Conservation (phyloP, 2,888 invertebrate species). For the Eretmocerus hayati region DNA sequence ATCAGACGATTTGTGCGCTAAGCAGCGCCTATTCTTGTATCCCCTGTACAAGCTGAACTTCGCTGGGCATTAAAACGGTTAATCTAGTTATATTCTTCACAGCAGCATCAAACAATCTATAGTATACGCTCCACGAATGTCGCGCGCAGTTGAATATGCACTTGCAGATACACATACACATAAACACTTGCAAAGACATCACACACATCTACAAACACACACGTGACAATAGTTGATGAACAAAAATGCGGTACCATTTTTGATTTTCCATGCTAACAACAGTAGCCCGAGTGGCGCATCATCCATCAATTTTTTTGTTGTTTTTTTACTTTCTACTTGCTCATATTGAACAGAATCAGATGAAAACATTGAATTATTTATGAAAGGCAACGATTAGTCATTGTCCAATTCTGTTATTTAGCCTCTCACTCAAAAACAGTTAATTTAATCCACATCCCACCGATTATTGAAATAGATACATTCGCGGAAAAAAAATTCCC, state of each 20-base stretch:
- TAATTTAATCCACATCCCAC: background rate
- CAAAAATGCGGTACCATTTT: background rate
- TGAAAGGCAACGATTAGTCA: too few species aligned
- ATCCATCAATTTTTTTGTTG: constrained; percentile 12
- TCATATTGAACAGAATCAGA: too few species aligned
- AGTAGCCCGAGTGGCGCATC: constrained; percentile 12
- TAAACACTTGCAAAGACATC: constrained; percentile 8
- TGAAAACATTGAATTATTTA: too few species aligned
- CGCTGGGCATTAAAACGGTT: constrained; percentile 47
- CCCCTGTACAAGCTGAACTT: constrained; percentile 40
- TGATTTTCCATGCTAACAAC: background rate
- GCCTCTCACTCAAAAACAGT: too few species aligned
- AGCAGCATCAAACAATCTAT: constrained; percentile 24
- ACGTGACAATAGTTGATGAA: background rate
- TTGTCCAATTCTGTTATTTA: too few species aligned
- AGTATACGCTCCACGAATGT: constrained; percentile 20
- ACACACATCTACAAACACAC: background rate
- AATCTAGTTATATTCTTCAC: constrained; percentile 39
- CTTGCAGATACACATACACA: constrained; percentile 16
- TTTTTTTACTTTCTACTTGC: constrained; percentile 5
- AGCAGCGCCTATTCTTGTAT: constrained; percentile 10
- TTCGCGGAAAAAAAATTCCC: constrained; percentile 16
- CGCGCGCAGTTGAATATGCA: constrained; percentile 16
- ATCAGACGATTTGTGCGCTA: background rate
- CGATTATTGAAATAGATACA: constrained; percentile 17